These are phyloP conservation scores for Arctia plantaginis DNA, from an alignment of 2,888 invertebrate genomes.

Conservation along the genomic window DNA sequence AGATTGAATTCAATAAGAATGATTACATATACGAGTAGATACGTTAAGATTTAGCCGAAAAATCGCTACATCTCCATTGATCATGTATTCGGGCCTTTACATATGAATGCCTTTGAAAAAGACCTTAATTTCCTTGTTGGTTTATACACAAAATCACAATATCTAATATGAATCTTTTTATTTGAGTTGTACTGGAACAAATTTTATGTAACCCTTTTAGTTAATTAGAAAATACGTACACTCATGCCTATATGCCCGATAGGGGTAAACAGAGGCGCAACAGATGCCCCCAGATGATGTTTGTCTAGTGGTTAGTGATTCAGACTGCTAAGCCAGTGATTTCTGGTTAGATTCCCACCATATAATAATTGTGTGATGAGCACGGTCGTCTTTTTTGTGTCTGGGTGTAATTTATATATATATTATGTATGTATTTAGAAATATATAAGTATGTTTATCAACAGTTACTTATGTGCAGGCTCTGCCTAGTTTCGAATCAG, in stretches of 20 bases:
- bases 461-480: too few species aligned
- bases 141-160: slow-evolving; percentile 33
- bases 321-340: too few species aligned
- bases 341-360: too few species aligned
- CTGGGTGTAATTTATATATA: too few species aligned
- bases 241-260: neutral
- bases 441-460: too few species aligned
- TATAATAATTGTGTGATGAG: too few species aligned
- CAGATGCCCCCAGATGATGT: too few species aligned
- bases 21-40: neutral
- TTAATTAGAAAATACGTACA: slow-evolving; percentile 9
- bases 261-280: neutral
- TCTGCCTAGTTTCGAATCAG: too few species aligned
- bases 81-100: neutral
- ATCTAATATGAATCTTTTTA: slow-evolving; percentile 32
- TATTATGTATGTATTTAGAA: too few species aligned
- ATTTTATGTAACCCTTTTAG: slow-evolving; percentile 14
- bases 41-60: neutral
- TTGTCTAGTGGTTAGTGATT: too few species aligned
- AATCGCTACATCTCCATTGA: neutral
- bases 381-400: too few species aligned
- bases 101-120: slow-evolving; percentile 30
- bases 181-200: slow-evolving; percentile 1
- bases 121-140: slow-evolving; percentile 46
- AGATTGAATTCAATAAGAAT: neutral